Conservation (phyloP, 2,888 invertebrate species). For the Hirtodrosophila cameraria region DNA sequence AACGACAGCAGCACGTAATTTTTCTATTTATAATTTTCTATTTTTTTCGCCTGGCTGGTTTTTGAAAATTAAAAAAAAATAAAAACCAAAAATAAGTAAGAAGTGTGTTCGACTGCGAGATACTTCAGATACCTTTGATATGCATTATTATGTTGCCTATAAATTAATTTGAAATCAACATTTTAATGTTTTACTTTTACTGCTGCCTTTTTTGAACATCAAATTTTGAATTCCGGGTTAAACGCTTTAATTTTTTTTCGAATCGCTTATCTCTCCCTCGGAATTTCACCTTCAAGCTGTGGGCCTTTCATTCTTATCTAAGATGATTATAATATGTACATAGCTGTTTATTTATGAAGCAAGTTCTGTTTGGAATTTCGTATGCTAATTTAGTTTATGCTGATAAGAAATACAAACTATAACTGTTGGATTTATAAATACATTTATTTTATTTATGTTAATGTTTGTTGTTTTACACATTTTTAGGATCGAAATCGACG, state of each 20-base stretch:
- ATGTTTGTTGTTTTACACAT: background rate
- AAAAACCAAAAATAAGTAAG: too few species aligned
- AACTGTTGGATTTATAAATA: too few species aligned
- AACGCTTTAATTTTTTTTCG: background rate
- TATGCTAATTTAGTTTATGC: too few species aligned
- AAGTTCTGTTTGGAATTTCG: background rate
- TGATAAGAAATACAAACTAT: too few species aligned
- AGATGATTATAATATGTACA: background rate
- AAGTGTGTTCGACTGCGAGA: too few species aligned
- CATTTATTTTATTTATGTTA: background rate
- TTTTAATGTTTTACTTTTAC: constrained; percentile 11
- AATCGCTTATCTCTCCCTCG: constrained; percentile 12
- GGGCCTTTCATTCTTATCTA: constrained; percentile 11
- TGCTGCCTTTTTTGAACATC: background rate
- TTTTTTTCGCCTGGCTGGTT: too few species aligned
- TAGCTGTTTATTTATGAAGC: background rate
- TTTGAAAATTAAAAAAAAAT: too few species aligned
- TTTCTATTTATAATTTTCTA: constrained; percentile 39
- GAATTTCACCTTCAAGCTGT: background rate
- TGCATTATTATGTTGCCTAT: too few species aligned
- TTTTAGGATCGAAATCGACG: constrained; percentile 91
- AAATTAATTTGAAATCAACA: too few species aligned
- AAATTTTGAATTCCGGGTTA: too few species aligned
- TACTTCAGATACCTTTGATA: too few species aligned
- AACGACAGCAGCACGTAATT: constrained; percentile 21